Conservation (phyloP, 2,888 invertebrate species). For the Sarcophaga carnaria region DNA sequence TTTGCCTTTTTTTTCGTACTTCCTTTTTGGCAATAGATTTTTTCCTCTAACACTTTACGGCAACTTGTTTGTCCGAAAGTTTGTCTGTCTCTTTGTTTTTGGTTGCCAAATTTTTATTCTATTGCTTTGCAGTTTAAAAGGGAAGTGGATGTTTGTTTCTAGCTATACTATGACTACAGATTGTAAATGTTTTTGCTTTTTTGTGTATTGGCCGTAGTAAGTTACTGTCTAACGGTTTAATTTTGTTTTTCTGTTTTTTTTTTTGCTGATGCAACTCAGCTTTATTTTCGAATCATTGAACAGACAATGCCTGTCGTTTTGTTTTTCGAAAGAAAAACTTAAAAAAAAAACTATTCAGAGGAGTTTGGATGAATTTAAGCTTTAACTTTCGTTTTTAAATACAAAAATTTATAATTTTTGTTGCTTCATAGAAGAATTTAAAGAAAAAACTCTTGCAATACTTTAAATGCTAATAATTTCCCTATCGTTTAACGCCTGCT, state of each 20-base stretch:
- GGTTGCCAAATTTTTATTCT: not conserved
- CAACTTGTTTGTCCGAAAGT: not conserved
- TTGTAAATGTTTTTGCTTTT: not conserved
- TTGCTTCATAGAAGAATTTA: too few relatives aligned
- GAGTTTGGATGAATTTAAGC: not conserved
- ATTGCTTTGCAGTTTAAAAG: not conserved
- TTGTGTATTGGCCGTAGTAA: not conserved
- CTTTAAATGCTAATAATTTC: not conserved
- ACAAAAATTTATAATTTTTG: too few relatives aligned
- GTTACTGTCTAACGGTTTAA: constrained; percentile 38
- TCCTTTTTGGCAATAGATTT: too few relatives aligned
- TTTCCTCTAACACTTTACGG: not conserved
- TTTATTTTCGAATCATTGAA: constrained; percentile 61
- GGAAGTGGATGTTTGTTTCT: not conserved
- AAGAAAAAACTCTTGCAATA: not conserved
- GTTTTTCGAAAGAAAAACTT: not conserved
- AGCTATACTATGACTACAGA: not conserved
- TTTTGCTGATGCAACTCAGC: constrained; percentile 20
- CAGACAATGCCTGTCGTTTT: not conserved
- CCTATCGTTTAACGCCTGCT: not conserved
- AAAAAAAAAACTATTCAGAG: not conserved
- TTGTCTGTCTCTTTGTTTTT: not conserved
- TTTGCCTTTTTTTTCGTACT: too few relatives aligned
- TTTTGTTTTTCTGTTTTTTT: constrained; percentile 36
- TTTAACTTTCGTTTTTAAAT: not conserved